These are phyloP conservation scores for Enteromius unitaeniatus DNA, from an alignment of 2,797 vertebrate genomes.

Conservation along the genomic window DNA sequence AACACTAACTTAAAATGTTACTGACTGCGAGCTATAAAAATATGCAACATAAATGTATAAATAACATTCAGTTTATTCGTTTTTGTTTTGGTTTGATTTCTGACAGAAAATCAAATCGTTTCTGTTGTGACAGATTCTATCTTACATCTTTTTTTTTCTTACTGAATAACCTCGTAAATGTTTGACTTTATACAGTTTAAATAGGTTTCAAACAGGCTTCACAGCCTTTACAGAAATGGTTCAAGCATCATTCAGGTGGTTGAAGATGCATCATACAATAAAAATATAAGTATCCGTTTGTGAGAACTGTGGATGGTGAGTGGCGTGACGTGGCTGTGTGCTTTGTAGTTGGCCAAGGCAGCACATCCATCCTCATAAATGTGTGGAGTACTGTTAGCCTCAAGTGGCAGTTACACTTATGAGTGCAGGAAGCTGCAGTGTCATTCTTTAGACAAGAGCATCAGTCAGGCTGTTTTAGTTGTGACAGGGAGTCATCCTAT, in stretches of 20 bases:
- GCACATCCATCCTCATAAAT: slow-evolving; percentile 22
- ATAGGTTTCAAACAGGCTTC: background rate
- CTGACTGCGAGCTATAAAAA: background rate
- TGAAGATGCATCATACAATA: background rate
- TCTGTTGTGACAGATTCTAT: background rate
- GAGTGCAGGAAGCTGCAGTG: slow-evolving; percentile 8
- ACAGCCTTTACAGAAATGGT: background rate
- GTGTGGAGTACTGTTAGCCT: background rate
- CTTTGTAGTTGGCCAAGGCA: background rate
- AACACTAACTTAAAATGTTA: background rate
- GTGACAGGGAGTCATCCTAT: background rate
- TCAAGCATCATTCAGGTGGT: background rate
- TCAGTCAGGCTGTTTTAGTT: slow-evolving; percentile 12
- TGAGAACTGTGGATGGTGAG: background rate
- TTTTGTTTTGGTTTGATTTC: background rate
- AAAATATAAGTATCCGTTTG: background rate
- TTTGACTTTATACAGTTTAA: background rate
- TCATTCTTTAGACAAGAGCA: background rate
- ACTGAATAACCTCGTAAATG: background rate
- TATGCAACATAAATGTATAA: background rate
- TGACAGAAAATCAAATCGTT: too few relatives aligned
- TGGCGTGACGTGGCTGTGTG: background rate
- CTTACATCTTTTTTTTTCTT: background rate
- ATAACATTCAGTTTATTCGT: background rate
- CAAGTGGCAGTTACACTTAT: background rate